These are phyloP conservation scores for Gallinago nigripennis DNA, from an alignment of 2,797 vertebrate species.

Conservation along the genomic window DNA sequence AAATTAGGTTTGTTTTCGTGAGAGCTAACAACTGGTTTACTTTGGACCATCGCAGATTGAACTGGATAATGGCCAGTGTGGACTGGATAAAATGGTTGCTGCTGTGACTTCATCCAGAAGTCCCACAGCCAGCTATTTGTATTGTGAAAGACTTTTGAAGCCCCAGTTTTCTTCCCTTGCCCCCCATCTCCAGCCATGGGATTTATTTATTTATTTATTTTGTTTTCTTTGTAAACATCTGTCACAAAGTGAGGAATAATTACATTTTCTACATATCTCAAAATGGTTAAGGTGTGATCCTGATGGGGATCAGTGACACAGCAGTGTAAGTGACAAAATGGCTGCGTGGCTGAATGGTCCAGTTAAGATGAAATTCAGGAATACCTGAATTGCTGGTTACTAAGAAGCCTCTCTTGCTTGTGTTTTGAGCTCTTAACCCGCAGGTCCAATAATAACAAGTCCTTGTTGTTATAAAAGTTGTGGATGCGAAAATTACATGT, in stretches of 20 bases:
- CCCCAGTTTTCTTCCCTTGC: neutral
- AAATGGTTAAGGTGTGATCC: neutral
- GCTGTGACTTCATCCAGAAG: neutral
- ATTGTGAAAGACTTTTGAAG: neutral
- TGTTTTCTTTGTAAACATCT: neutral
- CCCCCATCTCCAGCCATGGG: too few relatives aligned
- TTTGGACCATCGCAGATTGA: neutral
- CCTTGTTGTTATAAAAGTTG: neutral
- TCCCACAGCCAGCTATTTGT: neutral
- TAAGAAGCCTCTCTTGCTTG: neutral
- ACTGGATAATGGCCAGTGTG: neutral
- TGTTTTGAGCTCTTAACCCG: neutral
- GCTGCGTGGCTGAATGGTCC: neutral
- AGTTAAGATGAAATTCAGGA: neutral
- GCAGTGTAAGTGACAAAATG: neutral
- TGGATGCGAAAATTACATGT: neutral
- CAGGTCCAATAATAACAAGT: neutral
- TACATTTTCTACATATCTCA: neutral
- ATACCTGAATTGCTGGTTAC: neutral
- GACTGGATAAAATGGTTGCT: slow-evolving; percentile 24
- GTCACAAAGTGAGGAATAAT: neutral
- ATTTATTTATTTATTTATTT: neutral
- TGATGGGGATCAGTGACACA: too few relatives aligned
- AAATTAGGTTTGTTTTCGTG: neutral
- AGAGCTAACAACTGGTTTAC: neutral